Evolutionary conservation across 2,888 invertebrate species (phyloP).

Genomic region (Andricus quercusramuli): DNA sequence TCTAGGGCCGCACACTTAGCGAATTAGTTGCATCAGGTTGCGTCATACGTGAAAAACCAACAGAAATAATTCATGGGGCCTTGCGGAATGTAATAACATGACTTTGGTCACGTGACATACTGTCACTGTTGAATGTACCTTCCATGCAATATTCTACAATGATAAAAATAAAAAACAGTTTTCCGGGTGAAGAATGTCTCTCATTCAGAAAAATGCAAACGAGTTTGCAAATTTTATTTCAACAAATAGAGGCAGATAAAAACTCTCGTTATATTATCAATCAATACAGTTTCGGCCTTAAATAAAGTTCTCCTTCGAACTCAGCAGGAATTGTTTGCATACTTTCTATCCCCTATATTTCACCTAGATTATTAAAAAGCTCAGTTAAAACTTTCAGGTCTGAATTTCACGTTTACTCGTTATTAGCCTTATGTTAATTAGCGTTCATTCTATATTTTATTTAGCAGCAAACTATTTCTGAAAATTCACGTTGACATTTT

Average conservation of each 20-base stretch:
- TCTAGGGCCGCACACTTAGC: too few relatives aligned
- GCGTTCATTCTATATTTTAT: not conserved
- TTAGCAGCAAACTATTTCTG: not conserved
- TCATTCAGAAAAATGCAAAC: too few relatives aligned
- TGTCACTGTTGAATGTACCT: too few relatives aligned
- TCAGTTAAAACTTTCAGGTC: not conserved
- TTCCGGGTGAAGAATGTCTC: too few relatives aligned
- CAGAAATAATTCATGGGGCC: too few relatives aligned
- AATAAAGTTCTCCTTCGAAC: not conserved
- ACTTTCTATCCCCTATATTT: not conserved
- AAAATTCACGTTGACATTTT: not conserved
- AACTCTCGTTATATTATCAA: not conserved
- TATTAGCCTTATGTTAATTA: not conserved
- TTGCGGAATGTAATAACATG: too few relatives aligned
- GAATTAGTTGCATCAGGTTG: too few relatives aligned
- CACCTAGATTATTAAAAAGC: not conserved
- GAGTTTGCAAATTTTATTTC: too few relatives aligned
- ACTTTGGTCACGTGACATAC: too few relatives aligned
- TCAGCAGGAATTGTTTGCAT: not conserved
- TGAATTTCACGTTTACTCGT: not conserved
- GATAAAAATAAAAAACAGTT: too few relatives aligned
- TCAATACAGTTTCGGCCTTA: not conserved
- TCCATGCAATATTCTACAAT: too few relatives aligned
- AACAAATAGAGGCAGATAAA: not conserved
- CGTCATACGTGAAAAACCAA: too few relatives aligned